A percentile compares a stretch with the other conserved stretches of the same genome.
These are phyloP conservation scores for Orbicella faveolata DNA, from an alignment of 64 coral and sea anemone genomes.

Conservation along the genomic window DNA sequence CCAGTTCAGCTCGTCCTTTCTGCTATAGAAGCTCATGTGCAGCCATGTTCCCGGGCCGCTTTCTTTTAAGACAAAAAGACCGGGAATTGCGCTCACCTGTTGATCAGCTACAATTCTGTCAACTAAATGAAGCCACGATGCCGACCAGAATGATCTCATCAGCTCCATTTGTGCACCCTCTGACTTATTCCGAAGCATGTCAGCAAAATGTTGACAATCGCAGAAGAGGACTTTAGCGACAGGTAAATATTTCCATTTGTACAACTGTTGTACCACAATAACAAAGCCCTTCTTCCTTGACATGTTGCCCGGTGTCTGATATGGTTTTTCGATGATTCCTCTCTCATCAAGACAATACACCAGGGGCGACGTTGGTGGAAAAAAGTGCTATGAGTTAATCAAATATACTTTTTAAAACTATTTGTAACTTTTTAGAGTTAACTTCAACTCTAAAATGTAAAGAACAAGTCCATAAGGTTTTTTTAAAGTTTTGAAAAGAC, in stretches of 20 bases:
- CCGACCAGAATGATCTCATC: background rate
- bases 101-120: background rate
- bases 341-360: slow-evolving; percentile 31
- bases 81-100: background rate
- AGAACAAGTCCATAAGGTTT: too few relatives aligned
- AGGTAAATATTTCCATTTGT: slow-evolving; percentile 43
- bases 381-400: background rate
- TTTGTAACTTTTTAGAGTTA: too few relatives aligned
- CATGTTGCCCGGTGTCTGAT: background rate
- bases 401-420: too few relatives aligned
- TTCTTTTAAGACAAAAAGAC: background rate
- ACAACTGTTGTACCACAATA: slow-evolving; percentile 28
- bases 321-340: background rate
- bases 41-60: too few relatives aligned
- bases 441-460: too few relatives aligned
- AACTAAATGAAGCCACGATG: background rate
- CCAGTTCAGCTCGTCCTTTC: too few relatives aligned
- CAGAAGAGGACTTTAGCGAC: slow-evolving; percentile 32
- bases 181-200: background rate
- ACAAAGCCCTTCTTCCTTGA: slow-evolving; percentile 28
- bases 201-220: slow-evolving; percentile 35
- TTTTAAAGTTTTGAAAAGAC: too few relatives aligned
- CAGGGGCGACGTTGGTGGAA: background rate
- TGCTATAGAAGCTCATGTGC: too few relatives aligned
- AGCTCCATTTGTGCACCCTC: background rate